Base-by-base conservation (phyloP, 2,797 vertebrate species). In the Neosilurus mollespiculum region DNA sequence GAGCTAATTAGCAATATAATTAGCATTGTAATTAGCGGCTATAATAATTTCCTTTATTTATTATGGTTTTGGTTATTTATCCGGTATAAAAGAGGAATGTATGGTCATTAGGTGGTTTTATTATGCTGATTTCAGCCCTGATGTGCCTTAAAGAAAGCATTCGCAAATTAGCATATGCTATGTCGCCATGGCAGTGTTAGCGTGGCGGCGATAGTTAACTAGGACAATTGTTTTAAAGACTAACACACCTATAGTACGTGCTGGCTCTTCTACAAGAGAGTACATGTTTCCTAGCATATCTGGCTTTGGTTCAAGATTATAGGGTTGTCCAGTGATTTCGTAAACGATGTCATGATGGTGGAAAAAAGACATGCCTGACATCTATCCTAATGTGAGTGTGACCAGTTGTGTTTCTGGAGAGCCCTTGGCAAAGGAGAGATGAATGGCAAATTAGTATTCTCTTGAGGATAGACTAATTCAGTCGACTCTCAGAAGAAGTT, bases 1-100 rank as follows among this genome's bases (percentile, higher is more conserved):
- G 80, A 90, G 92, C 92, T 94, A 92, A 95, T 95, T 95, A 94
- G 93, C 92, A 91, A 92, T 93, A 93, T 95, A 94, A 94, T 94
- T 94, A 92, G 92, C 93, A 94, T 93, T 92, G 91, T 95, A 95
- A 95, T 95, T 95, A 95, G 93, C 91, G 91, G 91, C 91, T 90
- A 91, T 93, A 94, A 94, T 94, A 94, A 93, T 95, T 94, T 93
- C 91, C 91, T 88, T 88, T 90, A 91, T 93, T 94, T 93, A 94
- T 94, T 93, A 93, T 91, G 83, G 90, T 93, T 94, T 94, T 93
- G 92, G 88, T 92, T 92, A 91, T 91, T 93, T 93, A 94, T 94
- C 91, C 87, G 88, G 37, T 91, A 93, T 90, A 91, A 90, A 92
- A 87, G 86, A 83, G 88, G 92, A 94, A 94, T 94, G 93, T 93